Percentiles rank a stretch among this genome's conserved stretches.
Evolutionary conservation across 2,113 vertebrate genomes (phyloP).

Genomic region (Hylia prasina): DNA sequence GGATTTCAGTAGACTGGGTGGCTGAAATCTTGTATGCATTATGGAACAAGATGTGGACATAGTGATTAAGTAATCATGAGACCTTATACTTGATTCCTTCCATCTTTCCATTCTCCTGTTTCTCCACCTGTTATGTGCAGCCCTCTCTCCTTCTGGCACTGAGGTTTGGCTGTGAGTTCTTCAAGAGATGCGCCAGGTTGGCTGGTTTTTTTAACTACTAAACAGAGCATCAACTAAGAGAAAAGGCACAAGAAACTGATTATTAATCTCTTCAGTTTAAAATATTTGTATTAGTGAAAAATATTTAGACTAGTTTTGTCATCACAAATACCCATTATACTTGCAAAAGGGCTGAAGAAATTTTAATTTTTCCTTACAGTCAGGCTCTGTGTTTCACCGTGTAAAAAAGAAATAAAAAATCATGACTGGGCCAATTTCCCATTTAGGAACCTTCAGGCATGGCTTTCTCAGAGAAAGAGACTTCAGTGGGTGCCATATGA

Average conservation of each 20-base stretch:
- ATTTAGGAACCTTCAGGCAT: background rate
- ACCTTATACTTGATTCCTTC: conserved; percentile 29
- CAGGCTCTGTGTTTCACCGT: background rate
- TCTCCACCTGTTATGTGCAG: conserved; percentile 2
- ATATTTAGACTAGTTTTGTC: background rate
- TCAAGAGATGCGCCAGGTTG: background rate
- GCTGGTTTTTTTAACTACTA: background rate
- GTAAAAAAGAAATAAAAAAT: background rate
- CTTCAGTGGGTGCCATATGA: background rate
- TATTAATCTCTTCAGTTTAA: background rate
- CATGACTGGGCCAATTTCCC: background rate
- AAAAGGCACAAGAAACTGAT: background rate
- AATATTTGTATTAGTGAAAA: background rate
- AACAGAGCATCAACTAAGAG: background rate
- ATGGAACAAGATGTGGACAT: conserved; percentile 37
- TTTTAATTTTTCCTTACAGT: background rate
- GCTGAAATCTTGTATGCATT: conserved; percentile 48
- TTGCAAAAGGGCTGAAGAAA: background rate
- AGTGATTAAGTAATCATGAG: conserved; percentile 56
- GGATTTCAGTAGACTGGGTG: conserved; percentile 20
- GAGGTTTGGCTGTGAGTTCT: background rate
- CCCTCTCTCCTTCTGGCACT: background rate
- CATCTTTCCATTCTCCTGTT: conserved; percentile 56
- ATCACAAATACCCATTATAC: background rate
- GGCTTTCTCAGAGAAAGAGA: background rate